phyloP scores from a whole-genome alignment of 2,113 vertebrate genomes.

The Cathartes aura region DNA sequence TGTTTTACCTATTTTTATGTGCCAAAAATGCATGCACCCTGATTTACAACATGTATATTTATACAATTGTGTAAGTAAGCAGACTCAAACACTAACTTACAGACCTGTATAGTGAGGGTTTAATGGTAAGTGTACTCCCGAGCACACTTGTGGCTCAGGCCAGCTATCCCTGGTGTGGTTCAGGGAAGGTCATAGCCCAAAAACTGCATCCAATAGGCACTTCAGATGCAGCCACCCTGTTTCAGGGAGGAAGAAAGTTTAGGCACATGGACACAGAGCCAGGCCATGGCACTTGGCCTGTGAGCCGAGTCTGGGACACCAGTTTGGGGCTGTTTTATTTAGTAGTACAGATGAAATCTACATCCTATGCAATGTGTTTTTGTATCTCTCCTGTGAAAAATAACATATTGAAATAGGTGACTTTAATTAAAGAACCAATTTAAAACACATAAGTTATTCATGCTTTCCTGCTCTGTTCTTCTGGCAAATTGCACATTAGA shows the following conservation, averaged over 20 bases:
- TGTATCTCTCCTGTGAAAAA: neutral
- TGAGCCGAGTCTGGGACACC: neutral
- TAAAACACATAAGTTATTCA: neutral
- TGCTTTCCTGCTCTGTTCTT: neutral
- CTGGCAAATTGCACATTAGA: neutral
- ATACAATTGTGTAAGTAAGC: neutral
- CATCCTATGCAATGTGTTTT: neutral
- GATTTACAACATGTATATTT: neutral
- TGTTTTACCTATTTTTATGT: neutral
- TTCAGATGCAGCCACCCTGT: neutral
- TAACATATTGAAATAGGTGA: neutral
- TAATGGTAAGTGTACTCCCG: neutral
- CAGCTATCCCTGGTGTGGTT: neutral
- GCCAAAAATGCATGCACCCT: neutral
- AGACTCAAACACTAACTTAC: neutral
- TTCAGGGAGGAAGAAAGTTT: neutral
- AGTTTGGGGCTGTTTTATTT: neutral
- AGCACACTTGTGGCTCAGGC: neutral
- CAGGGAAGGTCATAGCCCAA: neutral
- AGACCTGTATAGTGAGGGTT: neutral
- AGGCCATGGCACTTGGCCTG: accelerated
- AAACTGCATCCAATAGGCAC: neutral
- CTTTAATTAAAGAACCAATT: neutral
- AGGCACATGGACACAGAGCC: neutral
- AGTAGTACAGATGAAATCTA: neutral